Base-by-base conservation (phyloP, 1,140 invertebrate species). In the Drosophila repleta region DNA sequence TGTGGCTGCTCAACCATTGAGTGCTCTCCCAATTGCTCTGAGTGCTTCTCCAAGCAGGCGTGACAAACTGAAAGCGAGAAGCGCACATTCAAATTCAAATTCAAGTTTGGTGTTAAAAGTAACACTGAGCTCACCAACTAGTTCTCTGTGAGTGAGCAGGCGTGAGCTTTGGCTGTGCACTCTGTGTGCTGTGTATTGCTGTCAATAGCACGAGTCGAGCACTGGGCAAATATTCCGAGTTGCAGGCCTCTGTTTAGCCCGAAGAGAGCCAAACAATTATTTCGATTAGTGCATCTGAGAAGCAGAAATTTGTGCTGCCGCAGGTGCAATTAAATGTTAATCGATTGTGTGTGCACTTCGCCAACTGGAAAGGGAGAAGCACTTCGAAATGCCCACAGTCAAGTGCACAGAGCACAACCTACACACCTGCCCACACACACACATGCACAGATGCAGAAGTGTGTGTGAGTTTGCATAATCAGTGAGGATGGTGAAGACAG, bases 321-420 rank as follows among this genome's bases (percentile, higher is more conserved):
- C 74, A 81, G 57, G 65, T 81, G 70, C 66, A 87, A 87, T 85
- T 85, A 85, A 85, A 85, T 85, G 82, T 78, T 85, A 85, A 85
- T 87, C 81, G 76, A 85, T 77, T 77, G 81, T 71, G 81, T 69
- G 76, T 76, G 75, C 46, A 66, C n/a, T 73, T 49, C 58, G 53
- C 17, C 51, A 24, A 17, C 35, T 15, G 15, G 70, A 18, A 41
- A 37, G 21, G 20, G 29, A 20, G 39, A n/a, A n/a, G 46, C 62
- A 26, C 60, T 29, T 51, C 48, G 21, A 6, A 17, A 83, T 63
- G 63, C 80, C 67, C 62, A 66, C 67, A 51, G 13, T 64, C 41
- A 68, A 60, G 21, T 52, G 57, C 45, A 35, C 10, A 55, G 51
- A 46, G 32, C 52, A 10, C 24, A 15, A 43, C 39, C 39, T 17